Base-by-base conservation (phyloP, 2,113 vertebrate genomes). In the Coptodon rendalli region DNA sequence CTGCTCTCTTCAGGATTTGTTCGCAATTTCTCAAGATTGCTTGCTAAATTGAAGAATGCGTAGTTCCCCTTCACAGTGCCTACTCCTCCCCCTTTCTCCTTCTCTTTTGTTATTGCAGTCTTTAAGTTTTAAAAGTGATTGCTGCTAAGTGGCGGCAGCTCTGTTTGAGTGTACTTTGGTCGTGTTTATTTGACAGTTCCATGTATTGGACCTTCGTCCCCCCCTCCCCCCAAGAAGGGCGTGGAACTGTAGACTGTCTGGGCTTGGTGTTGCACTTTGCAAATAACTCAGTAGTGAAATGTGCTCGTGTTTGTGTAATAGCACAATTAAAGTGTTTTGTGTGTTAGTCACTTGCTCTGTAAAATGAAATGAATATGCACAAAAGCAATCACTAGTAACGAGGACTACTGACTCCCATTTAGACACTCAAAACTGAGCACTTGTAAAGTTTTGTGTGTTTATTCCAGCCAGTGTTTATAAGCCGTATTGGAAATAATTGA, bases 121-220 rank as follows among this genome's bases (percentile, higher is more conserved):
- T 36, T 68, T 76, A 53, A 76, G 56, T 34, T 82, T 66, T 83
- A 22, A 71, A 59, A 84, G 68, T 24, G 50, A 80, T 80, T 91
- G 76, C 56, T 80, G 29, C 71, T 91, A 57, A 87, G 84, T 66
- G n/a, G 84, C n/a, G 7, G 81, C 78, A 81, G 54, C 59, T 87
- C 68, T 86, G 80, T 93, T 93, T 91, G 73, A 93, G 85, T 88
- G 86, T 80, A 57, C 89, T 88, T 68, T 90, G 86, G 80, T 90
- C 6, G 14, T 93, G 90, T 95, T 93, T 92, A 94, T 96, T 93
- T 95, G 89, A 93, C 85, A 82, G 73, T 71, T 88, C 80, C 14
- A 81, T n/a, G 56, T 87, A 36, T 71, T 85, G 66, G 82, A 85
- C 80, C 29, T 82, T 66, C 50, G 61, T 34, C 50, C 5, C 29